Percentiles rank a stretch among this genome's conserved stretches.
These are phyloP conservation scores for Elaphurus davidianus DNA, from an alignment of 2,113 vertebrate genomes.

Conservation along the genomic window DNA sequence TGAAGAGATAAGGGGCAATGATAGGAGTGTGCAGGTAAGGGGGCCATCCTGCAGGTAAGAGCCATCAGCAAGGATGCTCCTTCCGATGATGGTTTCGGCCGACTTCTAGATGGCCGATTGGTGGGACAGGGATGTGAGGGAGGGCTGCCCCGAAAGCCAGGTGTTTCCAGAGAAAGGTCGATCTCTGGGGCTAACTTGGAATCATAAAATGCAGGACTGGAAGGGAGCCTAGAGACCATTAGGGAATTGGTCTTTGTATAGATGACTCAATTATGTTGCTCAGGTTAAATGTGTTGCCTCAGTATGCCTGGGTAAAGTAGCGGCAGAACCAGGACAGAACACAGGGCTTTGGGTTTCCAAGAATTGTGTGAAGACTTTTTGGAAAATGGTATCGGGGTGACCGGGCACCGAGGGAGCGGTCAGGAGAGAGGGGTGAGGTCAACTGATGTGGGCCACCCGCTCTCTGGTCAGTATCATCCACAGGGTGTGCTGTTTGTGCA, in stretches of 20 bases:
- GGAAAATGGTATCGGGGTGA: not conserved
- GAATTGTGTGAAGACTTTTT: not conserved
- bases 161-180: not conserved
- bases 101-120: not conserved
- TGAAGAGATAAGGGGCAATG: not conserved
- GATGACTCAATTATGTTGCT: not conserved
- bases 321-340: not conserved
- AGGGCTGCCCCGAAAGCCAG: not conserved
- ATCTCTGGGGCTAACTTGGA: not conserved
- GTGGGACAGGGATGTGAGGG: not conserved
- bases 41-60: not conserved
- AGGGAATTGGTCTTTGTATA: not conserved
- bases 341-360: not conserved
- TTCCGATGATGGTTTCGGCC: not conserved
- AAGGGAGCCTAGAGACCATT: not conserved
- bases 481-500: not conserved
- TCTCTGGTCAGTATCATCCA: not conserved
- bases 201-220: not conserved
- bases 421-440: not conserved
- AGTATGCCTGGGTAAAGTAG: not conserved
- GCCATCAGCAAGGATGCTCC: not conserved
- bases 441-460: not conserved
- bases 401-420: not conserved
- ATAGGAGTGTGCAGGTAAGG: not conserved
- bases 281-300: not conserved